Percentiles rank a stretch among this genome's conserved stretches.
Conservation (phyloP, 2,113 vertebrate species). For the Amphilophus citrinellus region DNA sequence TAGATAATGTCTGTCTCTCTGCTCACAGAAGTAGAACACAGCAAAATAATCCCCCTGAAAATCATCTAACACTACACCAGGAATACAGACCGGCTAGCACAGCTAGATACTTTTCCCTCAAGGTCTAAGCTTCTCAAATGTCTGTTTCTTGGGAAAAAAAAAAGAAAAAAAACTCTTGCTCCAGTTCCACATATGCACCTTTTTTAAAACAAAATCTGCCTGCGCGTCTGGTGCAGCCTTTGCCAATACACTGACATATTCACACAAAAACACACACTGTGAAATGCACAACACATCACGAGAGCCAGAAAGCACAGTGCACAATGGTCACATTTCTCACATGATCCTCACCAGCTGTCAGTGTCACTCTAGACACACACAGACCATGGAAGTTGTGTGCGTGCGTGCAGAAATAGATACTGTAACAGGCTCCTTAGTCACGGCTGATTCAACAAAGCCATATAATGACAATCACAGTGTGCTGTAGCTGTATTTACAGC, state of each 20-base stretch:
- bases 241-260: slow-evolving; percentile 17
- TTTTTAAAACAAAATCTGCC: slow-evolving; percentile 24
- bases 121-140: slow-evolving; percentile 27
- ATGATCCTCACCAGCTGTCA: slow-evolving; percentile 74
- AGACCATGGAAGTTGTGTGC: slow-evolving; percentile 18
- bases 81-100: slow-evolving; percentile 20
- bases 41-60: slow-evolving; percentile 67
- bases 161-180: background rate
- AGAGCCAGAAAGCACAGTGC: slow-evolving; percentile 61
- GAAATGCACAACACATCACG: slow-evolving; percentile 32
- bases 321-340: slow-evolving; percentile 70
- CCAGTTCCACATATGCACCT: slow-evolving; percentile 16
- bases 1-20: slow-evolving; percentile 57
- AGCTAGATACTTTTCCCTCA: slow-evolving; percentile 34
- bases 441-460: slow-evolving; percentile 62
- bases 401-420: slow-evolving; percentile 46
- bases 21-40: slow-evolving; percentile 57
- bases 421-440: slow-evolving; percentile 68
- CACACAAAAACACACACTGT: slow-evolving; percentile 35
- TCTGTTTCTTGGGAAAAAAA: slow-evolving; percentile 21
- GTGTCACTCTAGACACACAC: slow-evolving; percentile 60
- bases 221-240: slow-evolving; percentile 16
- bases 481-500: slow-evolving; percentile 42
- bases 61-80: slow-evolving; percentile 53
- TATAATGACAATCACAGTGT: slow-evolving; percentile 41